Percentiles rank a stretch among this genome's conserved stretches.
Conservation (phyloP, 2,888 invertebrate genomes). For the Smittia aterrima region DNA sequence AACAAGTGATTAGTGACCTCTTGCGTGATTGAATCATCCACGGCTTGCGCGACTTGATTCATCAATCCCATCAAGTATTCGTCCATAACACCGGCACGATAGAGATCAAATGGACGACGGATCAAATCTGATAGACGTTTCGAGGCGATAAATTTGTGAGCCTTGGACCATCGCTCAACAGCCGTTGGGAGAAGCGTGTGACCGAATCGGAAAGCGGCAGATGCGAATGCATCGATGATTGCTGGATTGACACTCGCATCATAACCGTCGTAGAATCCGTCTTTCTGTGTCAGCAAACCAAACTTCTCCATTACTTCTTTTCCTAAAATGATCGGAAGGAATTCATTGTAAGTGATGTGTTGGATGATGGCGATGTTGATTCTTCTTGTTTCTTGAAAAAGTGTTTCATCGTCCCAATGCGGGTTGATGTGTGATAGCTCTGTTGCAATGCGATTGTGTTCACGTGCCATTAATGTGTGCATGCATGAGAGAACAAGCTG, state of each 20-base stretch:
- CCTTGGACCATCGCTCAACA: slow-evolving; percentile 91
- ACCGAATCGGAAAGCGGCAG: slow-evolving; percentile 89
- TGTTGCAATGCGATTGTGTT: slow-evolving; percentile 83
- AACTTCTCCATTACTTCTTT: slow-evolving; percentile 91
- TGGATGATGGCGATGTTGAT: slow-evolving; percentile 85
- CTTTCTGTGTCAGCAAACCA: slow-evolving; percentile 77
- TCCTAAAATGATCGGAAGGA: slow-evolving; percentile 81
- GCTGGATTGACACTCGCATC: slow-evolving; percentile 69
- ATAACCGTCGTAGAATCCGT: slow-evolving; percentile 52
- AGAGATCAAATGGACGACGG: slow-evolving; percentile 84
- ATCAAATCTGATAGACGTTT: slow-evolving; percentile 85
- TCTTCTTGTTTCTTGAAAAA: slow-evolving; percentile 83
- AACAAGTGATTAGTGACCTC: slow-evolving; percentile 90
- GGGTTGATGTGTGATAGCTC: slow-evolving; percentile 77
- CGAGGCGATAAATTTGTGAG: slow-evolving; percentile 90
- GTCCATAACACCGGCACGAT: slow-evolving; percentile 85
- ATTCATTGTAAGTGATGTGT: slow-evolving; percentile 88
- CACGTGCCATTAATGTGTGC: slow-evolving; percentile 87
- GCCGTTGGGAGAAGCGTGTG: slow-evolving; percentile 87
- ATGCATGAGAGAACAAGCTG: slow-evolving; percentile 85
- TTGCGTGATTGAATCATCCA: slow-evolving; percentile 90
- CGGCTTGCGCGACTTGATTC: slow-evolving; percentile 92
- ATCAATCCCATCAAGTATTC: slow-evolving; percentile 90
- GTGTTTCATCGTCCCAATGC: slow-evolving; percentile 90
- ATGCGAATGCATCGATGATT: slow-evolving; percentile 85